These are phyloP conservation scores for Troides aeacus DNA, from an alignment of 2,888 invertebrate species.

Conservation along the genomic window DNA sequence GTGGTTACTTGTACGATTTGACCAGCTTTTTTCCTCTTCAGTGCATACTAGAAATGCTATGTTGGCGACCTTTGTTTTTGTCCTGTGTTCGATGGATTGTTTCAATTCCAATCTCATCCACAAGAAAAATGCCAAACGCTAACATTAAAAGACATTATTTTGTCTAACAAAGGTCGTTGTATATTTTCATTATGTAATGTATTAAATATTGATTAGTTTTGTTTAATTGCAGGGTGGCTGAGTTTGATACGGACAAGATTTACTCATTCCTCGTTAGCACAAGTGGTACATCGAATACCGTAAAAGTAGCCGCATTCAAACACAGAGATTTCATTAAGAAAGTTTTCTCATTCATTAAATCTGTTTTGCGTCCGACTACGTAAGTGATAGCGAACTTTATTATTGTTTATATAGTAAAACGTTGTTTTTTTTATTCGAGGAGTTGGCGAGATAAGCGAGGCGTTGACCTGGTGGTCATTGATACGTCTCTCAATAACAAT, in stretches of 20 bases:
- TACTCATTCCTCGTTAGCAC: slow-evolving; percentile 55
- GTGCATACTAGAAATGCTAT: too few relatives aligned
- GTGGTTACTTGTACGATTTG: too few relatives aligned
- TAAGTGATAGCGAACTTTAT: slow-evolving; percentile 11
- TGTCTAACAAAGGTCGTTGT: background rate
- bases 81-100: too few relatives aligned
- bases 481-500: too few relatives aligned
- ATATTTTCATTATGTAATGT: background rate
- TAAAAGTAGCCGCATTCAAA: slow-evolving; percentile 58
- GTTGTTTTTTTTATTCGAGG: too few relatives aligned
- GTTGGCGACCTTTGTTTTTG: too few relatives aligned
- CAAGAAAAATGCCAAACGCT: too few relatives aligned
- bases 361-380: slow-evolving; percentile 7
- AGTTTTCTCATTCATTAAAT: slow-evolving; percentile 23
- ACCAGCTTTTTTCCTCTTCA: too few relatives aligned
- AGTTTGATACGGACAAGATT: slow-evolving; percentile 48
- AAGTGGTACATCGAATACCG: slow-evolving; percentile 57
- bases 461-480: too few relatives aligned
- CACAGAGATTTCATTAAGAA: slow-evolving; percentile 43
- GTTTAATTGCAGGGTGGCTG: slow-evolving; percentile 48
- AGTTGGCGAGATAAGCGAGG: too few relatives aligned
- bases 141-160: background rate
- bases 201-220: background rate
- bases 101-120: too few relatives aligned
- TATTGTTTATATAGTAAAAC: too few relatives aligned